phyloP scores from a whole-genome alignment of 2,888 invertebrate species.

The Acrocyrtus sp. region DNA sequence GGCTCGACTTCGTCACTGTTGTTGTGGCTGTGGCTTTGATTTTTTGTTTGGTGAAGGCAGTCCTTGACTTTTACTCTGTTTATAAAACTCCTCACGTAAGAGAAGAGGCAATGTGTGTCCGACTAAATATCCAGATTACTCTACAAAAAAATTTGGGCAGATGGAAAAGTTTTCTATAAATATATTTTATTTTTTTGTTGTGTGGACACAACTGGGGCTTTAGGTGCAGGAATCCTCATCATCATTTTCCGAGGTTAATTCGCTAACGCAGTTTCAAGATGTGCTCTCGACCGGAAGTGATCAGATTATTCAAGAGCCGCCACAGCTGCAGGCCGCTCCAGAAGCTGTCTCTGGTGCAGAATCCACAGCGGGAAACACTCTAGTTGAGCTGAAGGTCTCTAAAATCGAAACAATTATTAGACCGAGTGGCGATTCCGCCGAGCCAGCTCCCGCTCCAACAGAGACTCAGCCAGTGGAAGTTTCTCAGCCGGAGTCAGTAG shows the following conservation, averaged over 20 bases:
- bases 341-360: neutral
- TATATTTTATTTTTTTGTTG: neutral
- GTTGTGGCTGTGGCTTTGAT: too few species aligned
- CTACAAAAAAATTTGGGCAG: too few species aligned
- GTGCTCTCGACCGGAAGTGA: slow-evolving; percentile 61
- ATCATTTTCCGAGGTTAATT: slow-evolving; percentile 54
- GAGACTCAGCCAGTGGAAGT: neutral
- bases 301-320: slow-evolving; percentile 32
- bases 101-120: too few species aligned
- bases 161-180: neutral
- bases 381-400: slow-evolving; percentile 43
- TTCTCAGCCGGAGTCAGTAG: neutral
- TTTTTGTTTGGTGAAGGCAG: too few species aligned
- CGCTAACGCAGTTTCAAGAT: slow-evolving; percentile 61
- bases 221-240: slow-evolving; percentile 59
- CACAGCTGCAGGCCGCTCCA: neutral
- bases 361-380: slow-evolving; percentile 17
- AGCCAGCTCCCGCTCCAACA: slow-evolving; percentile 6
- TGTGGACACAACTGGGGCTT: slow-evolving; percentile 1
- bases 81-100: too few species aligned
- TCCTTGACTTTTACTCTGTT: too few species aligned
- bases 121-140: too few species aligned
- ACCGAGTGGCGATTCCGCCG: slow-evolving; percentile 27
- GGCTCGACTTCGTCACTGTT: too few species aligned
- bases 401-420: slow-evolving; percentile 45